Evolutionary conservation across 2,888 invertebrate genomes (phyloP).

Genomic region (Alentia gelatinosa): DNA sequence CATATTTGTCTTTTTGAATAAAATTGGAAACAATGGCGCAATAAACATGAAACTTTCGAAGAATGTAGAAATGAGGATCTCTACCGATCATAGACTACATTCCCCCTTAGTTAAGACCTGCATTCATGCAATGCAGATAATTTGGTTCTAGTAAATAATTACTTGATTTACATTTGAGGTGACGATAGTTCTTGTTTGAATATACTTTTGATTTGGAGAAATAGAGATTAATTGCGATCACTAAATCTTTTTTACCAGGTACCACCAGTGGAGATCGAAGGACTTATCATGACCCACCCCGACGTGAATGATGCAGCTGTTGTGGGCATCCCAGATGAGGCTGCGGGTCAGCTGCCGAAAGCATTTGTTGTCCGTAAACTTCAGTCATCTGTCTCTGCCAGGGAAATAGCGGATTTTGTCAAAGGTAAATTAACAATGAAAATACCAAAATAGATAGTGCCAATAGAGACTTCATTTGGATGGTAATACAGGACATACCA

Average conservation of each 20-base stretch:
- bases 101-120: too few species aligned
- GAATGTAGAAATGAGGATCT: too few species aligned
- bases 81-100: too few species aligned
- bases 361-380: conserved; percentile 36
- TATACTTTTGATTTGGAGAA: background rate
- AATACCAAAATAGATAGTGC: too few species aligned
- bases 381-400: background rate
- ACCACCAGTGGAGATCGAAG: conserved; percentile 19
- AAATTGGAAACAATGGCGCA: too few species aligned
- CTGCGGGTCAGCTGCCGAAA: background rate
- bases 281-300: conserved; percentile 31
- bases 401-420: conserved; percentile 8
- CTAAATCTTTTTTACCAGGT: background rate
- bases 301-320: conserved; percentile 27
- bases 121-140: too few species aligned
- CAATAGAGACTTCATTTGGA: too few species aligned
- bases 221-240: background rate
- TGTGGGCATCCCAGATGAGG: background rate
- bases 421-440: background rate
- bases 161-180: too few species aligned
- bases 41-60: too few species aligned
- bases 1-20: too few species aligned
- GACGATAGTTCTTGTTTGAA: background rate
- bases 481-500: too few species aligned
- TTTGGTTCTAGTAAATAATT: too few species aligned